phyloP scores from a whole-genome alignment of 2,113 vertebrate genomes.

The Paralichthys olivaceus region DNA sequence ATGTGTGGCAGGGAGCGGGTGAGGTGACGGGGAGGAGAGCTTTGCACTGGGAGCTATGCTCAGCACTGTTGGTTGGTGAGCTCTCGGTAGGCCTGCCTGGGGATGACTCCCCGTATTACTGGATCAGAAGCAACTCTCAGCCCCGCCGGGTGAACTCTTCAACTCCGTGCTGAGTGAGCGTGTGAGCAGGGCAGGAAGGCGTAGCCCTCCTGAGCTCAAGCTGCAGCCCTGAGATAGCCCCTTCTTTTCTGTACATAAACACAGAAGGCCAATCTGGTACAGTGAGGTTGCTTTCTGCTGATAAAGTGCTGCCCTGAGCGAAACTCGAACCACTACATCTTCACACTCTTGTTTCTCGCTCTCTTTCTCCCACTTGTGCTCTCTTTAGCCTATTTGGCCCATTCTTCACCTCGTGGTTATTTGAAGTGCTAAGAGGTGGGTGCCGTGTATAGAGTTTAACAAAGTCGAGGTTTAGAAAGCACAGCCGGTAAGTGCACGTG shows the following conservation, averaged over 20 bases:
- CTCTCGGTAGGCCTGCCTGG: slow-evolving; percentile 52
- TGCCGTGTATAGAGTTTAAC: slow-evolving; percentile 30
- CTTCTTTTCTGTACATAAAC: slow-evolving; percentile 47
- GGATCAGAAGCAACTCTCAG: slow-evolving; percentile 59
- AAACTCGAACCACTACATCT: slow-evolving; percentile 50
- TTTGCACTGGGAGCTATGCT: slow-evolving; percentile 30
- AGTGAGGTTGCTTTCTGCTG: slow-evolving; percentile 68
- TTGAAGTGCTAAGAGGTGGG: slow-evolving; percentile 36
- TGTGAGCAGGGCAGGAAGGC: slow-evolving; percentile 7
- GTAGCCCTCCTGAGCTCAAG: slow-evolving; percentile 53
- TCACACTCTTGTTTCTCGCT: slow-evolving; percentile 22
- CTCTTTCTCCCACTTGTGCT: not conserved
- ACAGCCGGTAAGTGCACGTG: not conserved
- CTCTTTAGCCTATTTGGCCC: slow-evolving; percentile 12
- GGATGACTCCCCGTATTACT: slow-evolving; percentile 57
- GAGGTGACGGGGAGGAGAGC: not conserved
- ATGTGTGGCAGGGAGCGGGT: slow-evolving; percentile 4
- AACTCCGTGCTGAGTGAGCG: slow-evolving; percentile 65
- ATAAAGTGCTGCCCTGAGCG: slow-evolving; percentile 68
- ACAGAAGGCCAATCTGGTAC: slow-evolving; percentile 42
- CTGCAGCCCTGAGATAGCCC: slow-evolving; percentile 62
- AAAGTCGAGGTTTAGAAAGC: slow-evolving; percentile 14
- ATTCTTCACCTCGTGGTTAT: slow-evolving; percentile 12
- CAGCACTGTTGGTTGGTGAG: slow-evolving; percentile 45
- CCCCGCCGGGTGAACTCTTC: slow-evolving; percentile 76